Evolutionary conservation across 2,113 vertebrate genomes (phyloP), one percentile per base, ranked within the genome.

Genomic region (Panthera leo): DNA sequence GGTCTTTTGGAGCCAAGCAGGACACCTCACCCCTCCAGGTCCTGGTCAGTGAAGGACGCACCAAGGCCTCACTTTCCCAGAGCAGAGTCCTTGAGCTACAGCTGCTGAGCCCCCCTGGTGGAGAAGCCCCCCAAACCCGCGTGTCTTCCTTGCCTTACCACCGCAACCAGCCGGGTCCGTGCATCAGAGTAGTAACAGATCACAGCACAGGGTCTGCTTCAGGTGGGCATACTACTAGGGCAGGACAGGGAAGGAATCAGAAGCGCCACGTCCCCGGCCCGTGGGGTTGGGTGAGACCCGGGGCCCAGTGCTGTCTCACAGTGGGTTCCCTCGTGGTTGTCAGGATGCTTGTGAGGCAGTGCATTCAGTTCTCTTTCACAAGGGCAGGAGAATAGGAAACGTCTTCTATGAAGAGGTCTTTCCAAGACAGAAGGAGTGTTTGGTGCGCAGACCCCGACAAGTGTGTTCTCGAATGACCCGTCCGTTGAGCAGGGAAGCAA

Each of bases 101-200:
- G 85, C 36, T 42, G 8, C 84, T 68, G 70, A 19, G 1, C 23
- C 12, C 21, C 25, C 42, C 21, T 23, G 3, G 7, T 10, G 25
- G 78, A 55, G 45, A 42, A 25, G 5, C 27, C 31, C 3, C 2
- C 29, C 36, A 63, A 58, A 27, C 0, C 0, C 7, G 31, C 7
- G 5, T 55, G 2, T 19, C 16, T 1, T 1, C 61, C 51, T 89
- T 51, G 31, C 73, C 89, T 58, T 36, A 16, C 31, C 15, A 14
- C 3, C 0, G 42, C 53, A 8, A 7, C 31, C 21, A 2, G 58
- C 42, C 58, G 48, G 71, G 78, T 36, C 67, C 68, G 45, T 34
- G 21, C 48, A 8, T 48, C 51, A 55, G 13, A 31, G 51, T 23
- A 92, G 29, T 79, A 34, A 51, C 34, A 21, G n/a, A 18, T 76